Base-by-base conservation (phyloP, 2,797 vertebrate genomes). In the Naso thynnoides region DNA sequence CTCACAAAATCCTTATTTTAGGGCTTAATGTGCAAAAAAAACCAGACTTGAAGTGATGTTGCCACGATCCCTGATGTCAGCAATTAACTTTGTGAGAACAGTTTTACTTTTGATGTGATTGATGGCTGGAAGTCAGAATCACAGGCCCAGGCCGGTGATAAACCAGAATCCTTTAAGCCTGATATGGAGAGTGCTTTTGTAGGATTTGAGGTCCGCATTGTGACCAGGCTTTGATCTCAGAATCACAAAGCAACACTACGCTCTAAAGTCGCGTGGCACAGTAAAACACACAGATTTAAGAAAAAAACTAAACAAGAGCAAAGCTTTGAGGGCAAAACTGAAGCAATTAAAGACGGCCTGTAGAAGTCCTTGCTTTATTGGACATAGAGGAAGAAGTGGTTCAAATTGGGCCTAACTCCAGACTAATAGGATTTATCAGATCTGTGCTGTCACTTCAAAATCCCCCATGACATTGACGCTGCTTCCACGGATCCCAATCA, bases 381-480 rank as follows among this genome's bases (percentile, higher is more conserved):
- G 39, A n/a, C 54, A 29, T 2, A 6, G 36, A 44, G 36, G 44
- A 69, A 61, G 53, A 79, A 62, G 31, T 7, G 56, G 23, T 62
- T 27, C 61, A 73, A 75, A 64, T 49, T 77, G 63, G 61, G 52
- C 54, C 23, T 0, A 49, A 67, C 24, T 48, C 52, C 65, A 73
- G 54, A 75, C 57, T 79, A 79, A 84, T 41, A 63, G 76, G 85
- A 75, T 85, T 83, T 53, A 73, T 80, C 76, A 69, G 74, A 85
- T 82, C 59, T 21, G 49, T 19, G 77, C 70, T 49, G 69, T 83
- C 78, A 84, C 74, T 78, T 76, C 19, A 41, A 54, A 81, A 72
- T 27, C 60, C 71, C 44, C 61, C 26, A 11, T 49, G 71, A 85
- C 75, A 76, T 41, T 23, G 76, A 62, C 16, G 11, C 31, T 5